These are phyloP conservation scores for Nesoenas mayeri DNA, from an alignment of 2,113 vertebrate species.

Conservation along the genomic window DNA sequence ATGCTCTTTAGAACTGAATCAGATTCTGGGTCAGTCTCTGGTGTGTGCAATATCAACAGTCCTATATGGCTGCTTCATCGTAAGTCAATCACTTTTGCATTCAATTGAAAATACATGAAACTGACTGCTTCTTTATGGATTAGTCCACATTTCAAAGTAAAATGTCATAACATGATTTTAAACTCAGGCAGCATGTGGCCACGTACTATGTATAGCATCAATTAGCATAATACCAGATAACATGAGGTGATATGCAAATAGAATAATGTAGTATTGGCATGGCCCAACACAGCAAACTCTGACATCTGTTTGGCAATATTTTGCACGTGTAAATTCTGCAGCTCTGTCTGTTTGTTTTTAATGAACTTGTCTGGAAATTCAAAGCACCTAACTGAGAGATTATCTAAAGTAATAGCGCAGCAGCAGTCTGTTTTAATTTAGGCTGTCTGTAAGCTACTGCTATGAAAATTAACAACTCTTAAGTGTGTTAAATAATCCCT, in stretches of 20 bases:
- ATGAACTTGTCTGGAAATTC: constrained; percentile 59
- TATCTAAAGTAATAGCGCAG: constrained; percentile 59
- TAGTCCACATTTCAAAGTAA: background rate
- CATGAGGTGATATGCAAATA: background rate
- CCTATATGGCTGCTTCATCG: background rate
- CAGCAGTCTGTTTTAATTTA: constrained; percentile 70
- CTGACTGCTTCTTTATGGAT: background rate
- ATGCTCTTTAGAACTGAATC: background rate
- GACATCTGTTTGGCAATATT: constrained; percentile 57
- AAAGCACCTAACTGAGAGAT: constrained; percentile 59
- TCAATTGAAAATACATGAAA: background rate
- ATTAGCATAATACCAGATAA: constrained; percentile 27
- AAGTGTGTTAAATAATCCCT: constrained; percentile 68
- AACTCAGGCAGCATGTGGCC: background rate
- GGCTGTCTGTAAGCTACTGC: constrained; percentile 51
- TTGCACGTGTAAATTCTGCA: constrained; percentile 9
- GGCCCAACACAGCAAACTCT: constrained; percentile 7
- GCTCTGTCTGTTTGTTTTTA: constrained; percentile 36
- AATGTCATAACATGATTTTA: constrained; percentile 12
- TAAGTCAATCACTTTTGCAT: background rate
- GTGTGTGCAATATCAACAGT: rapidly evolving
- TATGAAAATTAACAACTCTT: constrained; percentile 72
- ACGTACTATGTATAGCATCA: background rate
- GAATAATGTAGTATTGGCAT: background rate
- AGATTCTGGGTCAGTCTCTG: background rate